Percentiles rank a stretch among this genome's conserved stretches.
phyloP scores from a whole-genome alignment of 37 sponge, comb jelly and placozoan genomes.

The Beroe forskalii region DNA sequence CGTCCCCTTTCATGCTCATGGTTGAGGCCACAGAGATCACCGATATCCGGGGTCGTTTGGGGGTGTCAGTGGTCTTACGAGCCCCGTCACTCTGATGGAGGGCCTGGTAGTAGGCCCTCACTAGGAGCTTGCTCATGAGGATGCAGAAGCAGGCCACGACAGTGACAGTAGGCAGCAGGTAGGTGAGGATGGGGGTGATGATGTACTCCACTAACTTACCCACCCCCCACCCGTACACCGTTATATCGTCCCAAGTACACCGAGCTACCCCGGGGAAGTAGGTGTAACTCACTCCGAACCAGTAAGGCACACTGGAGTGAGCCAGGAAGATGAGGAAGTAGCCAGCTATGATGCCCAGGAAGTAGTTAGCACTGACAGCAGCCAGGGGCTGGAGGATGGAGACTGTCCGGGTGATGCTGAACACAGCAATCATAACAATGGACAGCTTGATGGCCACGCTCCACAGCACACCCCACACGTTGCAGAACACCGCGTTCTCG shows the following conservation, averaged over 20 bases:
- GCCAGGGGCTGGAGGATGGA: conserved; percentile 43
- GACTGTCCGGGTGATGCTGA: conserved; percentile 4
- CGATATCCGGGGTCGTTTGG: background rate
- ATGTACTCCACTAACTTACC: conserved; percentile 10
- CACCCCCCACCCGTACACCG: background rate
- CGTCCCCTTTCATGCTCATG: conserved; percentile 30
- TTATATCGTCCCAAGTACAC: background rate
- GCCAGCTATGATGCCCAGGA: background rate
- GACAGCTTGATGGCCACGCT: conserved; percentile 43
- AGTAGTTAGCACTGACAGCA: background rate
- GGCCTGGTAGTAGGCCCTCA: conserved; percentile 6
- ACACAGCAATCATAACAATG: conserved; percentile 39
- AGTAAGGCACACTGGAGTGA: conserved; percentile 40
- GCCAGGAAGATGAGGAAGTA: conserved; percentile 11
- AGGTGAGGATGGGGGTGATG: conserved; percentile 33
- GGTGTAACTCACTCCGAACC: conserved; percentile 5
- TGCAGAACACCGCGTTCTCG: conserved; percentile 26
- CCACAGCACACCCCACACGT: conserved; percentile 38
- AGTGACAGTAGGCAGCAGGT: conserved; percentile 24
- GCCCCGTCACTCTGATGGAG: background rate
- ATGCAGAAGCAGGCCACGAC: conserved; percentile 1
- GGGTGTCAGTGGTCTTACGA: background rate
- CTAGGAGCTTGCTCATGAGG: conserved; percentile 2
- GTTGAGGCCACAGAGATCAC: conserved; percentile 57
- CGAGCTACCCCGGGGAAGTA: background rate